These are phyloP conservation scores for Spodoptera exigua DNA, from an alignment of 2,888 invertebrate genomes.

Conservation along the genomic window DNA sequence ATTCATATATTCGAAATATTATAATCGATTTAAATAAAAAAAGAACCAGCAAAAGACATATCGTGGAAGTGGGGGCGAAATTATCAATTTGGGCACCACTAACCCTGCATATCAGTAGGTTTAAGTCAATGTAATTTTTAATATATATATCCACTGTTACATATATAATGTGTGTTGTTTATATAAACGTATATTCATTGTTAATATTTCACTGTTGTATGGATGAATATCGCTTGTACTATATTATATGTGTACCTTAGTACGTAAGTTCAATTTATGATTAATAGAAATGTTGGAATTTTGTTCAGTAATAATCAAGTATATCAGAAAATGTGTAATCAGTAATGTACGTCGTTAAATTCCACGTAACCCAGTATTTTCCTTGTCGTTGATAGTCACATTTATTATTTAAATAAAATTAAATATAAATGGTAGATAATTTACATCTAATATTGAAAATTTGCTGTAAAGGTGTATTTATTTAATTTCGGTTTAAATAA, in stretches of 20 bases:
- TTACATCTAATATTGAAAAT: slow-evolving; percentile 79
- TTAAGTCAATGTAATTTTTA: slow-evolving; percentile 67
- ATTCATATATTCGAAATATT: slow-evolving; percentile 31
- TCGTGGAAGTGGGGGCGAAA: slow-evolving; percentile 67
- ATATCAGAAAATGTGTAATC: slow-evolving; percentile 21
- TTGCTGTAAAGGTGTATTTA: slow-evolving; percentile 86
- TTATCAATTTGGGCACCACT: slow-evolving; percentile 57
- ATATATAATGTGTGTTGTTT: slow-evolving; percentile 61
- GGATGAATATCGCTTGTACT: slow-evolving; percentile 60
- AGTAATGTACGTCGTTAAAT: slow-evolving; percentile 24
- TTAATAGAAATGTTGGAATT: slow-evolving; percentile 34
- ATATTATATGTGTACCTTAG: slow-evolving; percentile 54
- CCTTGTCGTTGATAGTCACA: slow-evolving; percentile 82
- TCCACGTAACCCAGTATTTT: slow-evolving; percentile 46
- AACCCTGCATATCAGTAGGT: slow-evolving; percentile 79
- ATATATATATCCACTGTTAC: slow-evolving; percentile 62
- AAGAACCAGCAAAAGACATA: slow-evolving; percentile 80
- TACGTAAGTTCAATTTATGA: slow-evolving; percentile 29
- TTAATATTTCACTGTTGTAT: slow-evolving; percentile 65
- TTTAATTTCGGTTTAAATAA: slow-evolving; percentile 85
- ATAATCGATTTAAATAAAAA: slow-evolving; percentile 46
- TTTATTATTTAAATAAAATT: slow-evolving; percentile 80
- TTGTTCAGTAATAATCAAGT: slow-evolving; percentile 42
- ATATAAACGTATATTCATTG: slow-evolving; percentile 62
- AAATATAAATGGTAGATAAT: slow-evolving; percentile 73